These are phyloP conservation scores for Diplolepis rosae DNA, from an alignment of 2,888 invertebrate species.

Conservation along the genomic window DNA sequence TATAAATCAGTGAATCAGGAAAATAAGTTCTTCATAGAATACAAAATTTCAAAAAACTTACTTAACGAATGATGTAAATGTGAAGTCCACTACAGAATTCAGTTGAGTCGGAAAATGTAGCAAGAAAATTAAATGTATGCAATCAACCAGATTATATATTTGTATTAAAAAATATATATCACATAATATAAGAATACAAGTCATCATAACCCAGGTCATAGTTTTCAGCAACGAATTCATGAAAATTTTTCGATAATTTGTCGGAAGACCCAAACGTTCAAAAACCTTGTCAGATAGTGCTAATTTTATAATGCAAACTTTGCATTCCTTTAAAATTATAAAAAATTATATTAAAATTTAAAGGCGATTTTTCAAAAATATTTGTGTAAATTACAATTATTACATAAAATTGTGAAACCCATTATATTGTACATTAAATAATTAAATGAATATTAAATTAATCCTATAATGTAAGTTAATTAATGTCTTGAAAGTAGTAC, in stretches of 20 bases:
- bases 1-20: background rate
- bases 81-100: background rate
- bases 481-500: background rate
- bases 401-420: too few relatives aligned
- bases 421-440: too few relatives aligned
- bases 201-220: background rate
- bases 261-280: background rate
- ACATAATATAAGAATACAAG: background rate
- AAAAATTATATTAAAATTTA: background rate
- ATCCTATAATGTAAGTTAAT: too few relatives aligned
- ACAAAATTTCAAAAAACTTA: background rate
- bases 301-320: background rate
- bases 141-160: background rate
- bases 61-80: background rate
- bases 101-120: background rate
- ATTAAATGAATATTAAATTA: too few relatives aligned
- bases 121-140: background rate
- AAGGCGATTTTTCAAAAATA: too few relatives aligned
- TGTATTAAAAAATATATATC: background rate
- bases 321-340: background rate
- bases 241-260: background rate
- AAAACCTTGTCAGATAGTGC: background rate
- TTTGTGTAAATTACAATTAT: too few relatives aligned
- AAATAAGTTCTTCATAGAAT: background rate
- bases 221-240: background rate